A percentile compares a stretch with the other conserved stretches of the same genome.
Evolutionary conservation across 2,113 vertebrate genomes (phyloP).

Genomic region (Brevimyrus niger): DNA sequence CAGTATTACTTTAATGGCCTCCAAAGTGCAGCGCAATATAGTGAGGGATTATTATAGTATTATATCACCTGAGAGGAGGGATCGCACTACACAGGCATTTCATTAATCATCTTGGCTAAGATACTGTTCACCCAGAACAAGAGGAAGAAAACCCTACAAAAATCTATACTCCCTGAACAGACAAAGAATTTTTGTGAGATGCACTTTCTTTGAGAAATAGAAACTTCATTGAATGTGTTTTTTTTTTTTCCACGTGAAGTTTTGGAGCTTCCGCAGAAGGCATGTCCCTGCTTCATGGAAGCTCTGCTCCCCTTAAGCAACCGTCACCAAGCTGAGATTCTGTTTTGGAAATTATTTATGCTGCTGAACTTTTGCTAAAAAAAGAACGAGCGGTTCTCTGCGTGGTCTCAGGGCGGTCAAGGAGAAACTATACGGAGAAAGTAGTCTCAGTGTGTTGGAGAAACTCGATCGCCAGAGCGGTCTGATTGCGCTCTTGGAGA

Average conservation of each 20-base stretch:
- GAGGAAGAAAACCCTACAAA: constrained; percentile 14
- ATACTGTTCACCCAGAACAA: constrained; percentile 49
- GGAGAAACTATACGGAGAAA: not conserved
- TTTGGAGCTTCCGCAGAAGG: not conserved
- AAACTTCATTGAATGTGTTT: constrained; percentile 14
- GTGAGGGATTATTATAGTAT: constrained; percentile 66
- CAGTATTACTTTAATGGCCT: constrained; percentile 63
- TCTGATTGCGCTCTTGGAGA: not conserved
- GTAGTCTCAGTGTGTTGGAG: not conserved
- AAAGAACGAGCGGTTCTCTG: not conserved
- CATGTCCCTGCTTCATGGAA: not conserved
- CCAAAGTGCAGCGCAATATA: constrained; percentile 61
- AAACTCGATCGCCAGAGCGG: not conserved
- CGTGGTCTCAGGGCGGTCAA: not conserved
- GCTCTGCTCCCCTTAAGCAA: not conserved
- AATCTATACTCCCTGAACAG: constrained; percentile 19
- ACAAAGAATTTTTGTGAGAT: constrained; percentile 11
- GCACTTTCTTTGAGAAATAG: constrained; percentile 15
- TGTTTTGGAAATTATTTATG: not conserved
- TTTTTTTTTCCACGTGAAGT: not conserved
- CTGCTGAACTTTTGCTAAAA: not conserved
- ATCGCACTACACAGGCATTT: constrained; percentile 51
- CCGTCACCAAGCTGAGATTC: not conserved
- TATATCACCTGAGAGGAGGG: constrained; percentile 62
- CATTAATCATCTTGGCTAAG: constrained; percentile 63